Evolutionary conservation across 2,797 vertebrate genomes (phyloP), one percentile per base, ranked within the genome.

Genomic region (Semaprochilodus insignis): DNA sequence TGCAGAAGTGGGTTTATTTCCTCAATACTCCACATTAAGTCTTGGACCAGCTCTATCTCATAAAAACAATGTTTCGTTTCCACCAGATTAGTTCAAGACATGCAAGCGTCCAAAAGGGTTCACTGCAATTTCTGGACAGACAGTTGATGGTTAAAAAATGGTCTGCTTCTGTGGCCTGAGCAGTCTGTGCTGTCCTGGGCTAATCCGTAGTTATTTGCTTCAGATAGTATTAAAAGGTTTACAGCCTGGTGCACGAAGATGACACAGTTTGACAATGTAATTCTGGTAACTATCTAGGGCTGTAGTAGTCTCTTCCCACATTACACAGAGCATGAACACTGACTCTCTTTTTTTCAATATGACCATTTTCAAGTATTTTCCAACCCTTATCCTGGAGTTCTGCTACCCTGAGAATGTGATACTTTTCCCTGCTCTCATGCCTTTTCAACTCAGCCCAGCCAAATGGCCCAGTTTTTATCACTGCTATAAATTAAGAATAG

Each of bases 181-280:
- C 59, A 27, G 31, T 66, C 15, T 66, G 63, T 8, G 31, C 15
- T 36, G 63, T 31, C 27, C 15, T 19, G 27, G 5, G 6, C n/a
- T 66, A 19, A 66, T 19, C 27, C 8, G 63, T 19, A 66, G 63
- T 13, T 62, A 10, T 17, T 15, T 66, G 62, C 14, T 63, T 63
- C 16, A 65, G 10, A 40, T 55, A 65, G 70, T 67, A 81, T 78
- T 70, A 23, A 52, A 71, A 71, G 25, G 11, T 71, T 71, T 71
- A 51, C 36, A 51, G 67, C 4, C n/a, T 48, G 69, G 44, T 23
- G 44, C 13, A n/a, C 36, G 21, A 23, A 25, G 40, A 71, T 51
- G 21, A 23, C 23, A 40, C 70, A 52, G 70, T 72, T 10, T 72
- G 23, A 72, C 69, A 51, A 16, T 15, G n/a, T 25, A 72, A 31